A percentile compares a stretch with the other conserved stretches of the same genome.
Conservation (phyloP, 2,113 vertebrate species). For the Tyrannus savana region DNA sequence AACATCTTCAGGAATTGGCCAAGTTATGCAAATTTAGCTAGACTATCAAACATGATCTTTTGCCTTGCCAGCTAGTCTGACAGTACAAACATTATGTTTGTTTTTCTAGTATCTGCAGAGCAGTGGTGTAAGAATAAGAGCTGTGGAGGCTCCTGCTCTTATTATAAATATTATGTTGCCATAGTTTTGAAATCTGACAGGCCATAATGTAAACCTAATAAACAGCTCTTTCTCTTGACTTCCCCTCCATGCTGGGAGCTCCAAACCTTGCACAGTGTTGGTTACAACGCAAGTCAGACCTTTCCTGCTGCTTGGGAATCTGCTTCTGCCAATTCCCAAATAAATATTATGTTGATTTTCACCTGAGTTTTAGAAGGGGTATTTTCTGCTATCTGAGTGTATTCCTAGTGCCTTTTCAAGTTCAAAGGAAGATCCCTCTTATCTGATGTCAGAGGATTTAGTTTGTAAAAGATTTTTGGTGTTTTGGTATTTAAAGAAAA, state of each 20-base stretch:
- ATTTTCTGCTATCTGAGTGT: not conserved
- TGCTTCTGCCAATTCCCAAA: not conserved
- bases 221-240: not conserved
- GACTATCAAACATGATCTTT: not conserved
- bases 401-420: not conserved
- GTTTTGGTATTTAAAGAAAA: not conserved
- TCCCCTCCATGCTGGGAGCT: not conserved
- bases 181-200: not conserved
- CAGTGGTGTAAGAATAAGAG: not conserved
- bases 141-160: not conserved
- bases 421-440: not conserved
- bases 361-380: not conserved
- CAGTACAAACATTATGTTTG: not conserved
- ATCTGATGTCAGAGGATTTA: not conserved
- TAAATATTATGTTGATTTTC: not conserved
- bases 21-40: not conserved
- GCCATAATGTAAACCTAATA: not conserved
- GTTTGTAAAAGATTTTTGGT: not conserved
- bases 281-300: not conserved
- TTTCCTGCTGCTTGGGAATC: not conserved
- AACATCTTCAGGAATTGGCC: not conserved
- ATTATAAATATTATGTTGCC: not conserved
- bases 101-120: not conserved
- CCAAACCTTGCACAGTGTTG: not conserved
- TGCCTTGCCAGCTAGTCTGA: not conserved